phyloP scores from a whole-genome alignment of 2,888 invertebrate genomes.

The Diogma glabrata region DNA sequence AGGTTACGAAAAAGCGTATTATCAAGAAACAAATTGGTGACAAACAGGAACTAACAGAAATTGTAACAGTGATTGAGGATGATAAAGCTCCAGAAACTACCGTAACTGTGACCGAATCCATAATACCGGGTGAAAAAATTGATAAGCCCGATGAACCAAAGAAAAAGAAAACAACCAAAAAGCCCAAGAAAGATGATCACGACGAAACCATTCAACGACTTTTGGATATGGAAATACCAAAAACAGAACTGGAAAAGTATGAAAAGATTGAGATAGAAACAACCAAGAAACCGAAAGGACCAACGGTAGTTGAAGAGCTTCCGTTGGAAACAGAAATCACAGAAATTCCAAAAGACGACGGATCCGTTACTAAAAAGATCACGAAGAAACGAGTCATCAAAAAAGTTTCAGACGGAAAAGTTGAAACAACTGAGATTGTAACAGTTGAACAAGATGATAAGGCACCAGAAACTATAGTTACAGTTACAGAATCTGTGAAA shows the following conservation, averaged over 20 bases:
- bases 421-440: constrained; percentile 33
- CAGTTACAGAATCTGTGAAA: constrained; percentile 24
- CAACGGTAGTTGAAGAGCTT: constrained; percentile 15
- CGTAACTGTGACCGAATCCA: constrained; percentile 23
- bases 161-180: constrained; percentile 27
- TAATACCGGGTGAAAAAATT: constrained; percentile 27
- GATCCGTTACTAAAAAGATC: constrained; percentile 25
- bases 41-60: constrained; percentile 29
- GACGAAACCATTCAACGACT: constrained; percentile 22
- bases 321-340: constrained; percentile 25
- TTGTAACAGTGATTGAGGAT: constrained; percentile 31
- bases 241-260: constrained; percentile 27
- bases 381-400: constrained; percentile 29
- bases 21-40: constrained; percentile 29
- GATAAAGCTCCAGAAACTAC: constrained; percentile 30
- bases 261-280: constrained; percentile 27
- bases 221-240: constrained; percentile 25
- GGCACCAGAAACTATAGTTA: constrained; percentile 24
- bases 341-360: constrained; percentile 22
- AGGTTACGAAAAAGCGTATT: constrained; percentile 27
- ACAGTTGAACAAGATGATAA: constrained; percentile 34
- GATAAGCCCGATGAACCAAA: constrained; percentile 24
- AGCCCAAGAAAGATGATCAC: constrained; percentile 27
- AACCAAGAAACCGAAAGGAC: constrained; percentile 23
- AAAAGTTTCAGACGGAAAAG: constrained; percentile 29